Evolutionary conservation across 2,888 invertebrate genomes (phyloP), one percentile per base, ranked within the genome.

Genomic region (Drosophila greeni): DNA sequence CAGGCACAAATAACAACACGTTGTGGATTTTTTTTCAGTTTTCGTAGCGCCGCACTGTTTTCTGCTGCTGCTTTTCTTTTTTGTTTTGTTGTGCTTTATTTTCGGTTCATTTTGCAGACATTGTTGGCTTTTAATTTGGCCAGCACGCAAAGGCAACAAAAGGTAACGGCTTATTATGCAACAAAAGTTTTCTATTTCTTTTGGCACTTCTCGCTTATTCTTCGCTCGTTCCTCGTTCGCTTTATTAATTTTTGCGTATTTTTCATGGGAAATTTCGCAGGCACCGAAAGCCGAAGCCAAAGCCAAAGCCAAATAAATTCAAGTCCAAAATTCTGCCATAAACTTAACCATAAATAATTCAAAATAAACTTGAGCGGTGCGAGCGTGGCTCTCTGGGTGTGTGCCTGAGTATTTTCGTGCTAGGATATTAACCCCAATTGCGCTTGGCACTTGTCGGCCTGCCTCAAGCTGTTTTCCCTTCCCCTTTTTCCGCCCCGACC

Each of bases 301-400:
- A 29, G 23, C 23, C 43, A 45, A 49, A 55, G 71, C 49, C 61
- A 56, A 67, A 79, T 76, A 84, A 76, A 82, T 84, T 84, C 77
- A 69, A 84, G 81, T 82, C 81, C 72, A 80, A 84, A 81, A 80
- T 80, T 73, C 74, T 72, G 68, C 77, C 84, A 84, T 84, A 84
- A 81, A 84, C 81, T 84, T 82, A 66, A 75, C 77, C 83, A 82
- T 81, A 81, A 84, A 81, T 84, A 81, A 84, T 84, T 81, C 75
- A 84, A 81, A 84, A 72, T 75, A 72, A 72, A 69, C 64, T 57
- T 53, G 40, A 54, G 53, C 55, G 48, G 54, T 64, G 40, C 48
- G 42, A 61, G 45, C 52, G 47, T 26, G 18, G 40, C 26, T 68
- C 65, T 79, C 55, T 66, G 66, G 31, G 58, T 71, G 51, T 42